Percentiles rank a stretch among this genome's conserved stretches.
Conservation (phyloP, 37 sponge, comb jelly and placozoan genomes). For the Petrosia ficiformis region DNA sequence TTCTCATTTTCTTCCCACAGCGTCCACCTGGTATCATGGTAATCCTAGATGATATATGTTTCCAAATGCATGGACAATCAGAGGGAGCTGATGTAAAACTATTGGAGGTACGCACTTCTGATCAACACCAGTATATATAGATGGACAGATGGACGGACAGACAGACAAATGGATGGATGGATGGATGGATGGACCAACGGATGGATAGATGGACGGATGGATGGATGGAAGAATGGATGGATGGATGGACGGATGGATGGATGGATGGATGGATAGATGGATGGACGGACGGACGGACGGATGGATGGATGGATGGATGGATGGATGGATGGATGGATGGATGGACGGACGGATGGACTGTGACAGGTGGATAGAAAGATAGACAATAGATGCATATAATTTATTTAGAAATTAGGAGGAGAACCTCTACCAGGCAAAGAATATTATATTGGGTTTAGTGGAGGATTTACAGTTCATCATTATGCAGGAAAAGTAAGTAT, state of each 20-base stretch:
- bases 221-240: no score
- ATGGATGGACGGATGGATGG: no score
- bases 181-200: no score
- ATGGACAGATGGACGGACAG: no score
- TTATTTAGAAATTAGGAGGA: conserved; percentile 73
- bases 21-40: conserved; percentile 95
- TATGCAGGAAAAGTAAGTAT: conserved; percentile 90
- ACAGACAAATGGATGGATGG: no score
- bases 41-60: conserved; percentile 94
- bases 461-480: conserved; percentile 91
- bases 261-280: no score
- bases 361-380: no score
- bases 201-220: no score
- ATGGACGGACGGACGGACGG: no score
- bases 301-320: no score
- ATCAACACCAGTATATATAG: not conserved
- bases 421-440: conserved; percentile 74
- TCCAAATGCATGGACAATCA: conserved; percentile 93
- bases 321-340: no score
- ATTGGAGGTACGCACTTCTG: conserved; percentile 62
- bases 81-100: conserved; percentile 95
- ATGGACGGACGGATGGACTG: not conserved
- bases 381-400: not conserved
- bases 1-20: no score
- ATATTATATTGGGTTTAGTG: conserved; percentile 86